Percentiles rank a stretch among this genome's conserved stretches.
These are phyloP conservation scores for Hylyphantes graminicola DNA, from an alignment of 1,140 invertebrate species.

Conservation along the genomic window DNA sequence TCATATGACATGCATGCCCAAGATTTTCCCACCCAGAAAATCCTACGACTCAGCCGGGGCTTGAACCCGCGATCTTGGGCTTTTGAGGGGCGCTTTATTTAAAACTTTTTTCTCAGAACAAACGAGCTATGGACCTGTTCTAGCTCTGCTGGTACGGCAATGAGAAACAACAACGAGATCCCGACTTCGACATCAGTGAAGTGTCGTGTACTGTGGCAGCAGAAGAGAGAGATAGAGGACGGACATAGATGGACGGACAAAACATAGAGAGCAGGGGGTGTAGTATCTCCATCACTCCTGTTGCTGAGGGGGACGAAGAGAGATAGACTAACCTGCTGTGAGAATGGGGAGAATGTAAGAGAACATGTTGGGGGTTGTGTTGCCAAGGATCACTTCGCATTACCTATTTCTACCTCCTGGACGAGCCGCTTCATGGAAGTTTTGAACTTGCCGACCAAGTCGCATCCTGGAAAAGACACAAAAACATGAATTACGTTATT, in stretches of 20 bases:
- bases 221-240: constrained; percentile 11
- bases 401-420: constrained; percentile 93
- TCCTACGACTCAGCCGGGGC: no score
- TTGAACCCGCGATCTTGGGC: no score
- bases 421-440: constrained; percentile 90
- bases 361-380: constrained; percentile 62
- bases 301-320: background rate
- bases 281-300: constrained; percentile 51
- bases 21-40: no score
- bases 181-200: constrained; percentile 8
- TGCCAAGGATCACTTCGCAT: constrained; percentile 65
- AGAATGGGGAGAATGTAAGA: constrained; percentile 60
- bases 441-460: constrained; percentile 90
- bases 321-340: constrained; percentile 57
- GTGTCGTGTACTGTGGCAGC: background rate
- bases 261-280: constrained; percentile 15
- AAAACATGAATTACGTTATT: no score
- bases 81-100: no score
- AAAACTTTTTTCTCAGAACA: no score
- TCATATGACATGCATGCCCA: no score
- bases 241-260: background rate
- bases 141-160: no score
- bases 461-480: constrained; percentile 78
- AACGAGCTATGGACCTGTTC: no score
- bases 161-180: no score